These are phyloP conservation scores for Argyra leucocephala DNA, from an alignment of 2,888 invertebrate genomes.

Conservation along the genomic window DNA sequence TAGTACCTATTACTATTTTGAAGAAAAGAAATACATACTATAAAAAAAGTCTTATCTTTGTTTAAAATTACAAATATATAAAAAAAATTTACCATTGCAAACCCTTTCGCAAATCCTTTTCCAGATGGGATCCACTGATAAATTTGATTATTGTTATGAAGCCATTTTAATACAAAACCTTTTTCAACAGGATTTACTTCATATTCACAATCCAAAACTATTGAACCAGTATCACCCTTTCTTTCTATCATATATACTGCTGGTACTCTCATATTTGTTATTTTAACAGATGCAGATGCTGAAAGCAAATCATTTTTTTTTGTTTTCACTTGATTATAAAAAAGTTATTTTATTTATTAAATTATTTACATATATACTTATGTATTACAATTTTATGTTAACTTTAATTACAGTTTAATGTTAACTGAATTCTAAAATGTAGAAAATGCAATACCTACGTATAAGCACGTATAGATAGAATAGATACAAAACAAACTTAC, in stretches of 20 bases:
- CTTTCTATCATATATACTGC: conserved; percentile 41
- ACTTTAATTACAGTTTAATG: no score
- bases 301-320: conserved; percentile 10
- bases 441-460: no score
- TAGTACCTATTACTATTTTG: no score
- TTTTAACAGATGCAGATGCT: conserved; percentile 40
- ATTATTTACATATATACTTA: no score
- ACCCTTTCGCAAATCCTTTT: conserved; percentile 32
- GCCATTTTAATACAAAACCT: conserved; percentile 43
- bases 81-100: conserved; percentile 34
- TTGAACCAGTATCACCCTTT: conserved; percentile 36
- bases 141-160: conserved; percentile 42
- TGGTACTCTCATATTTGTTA: conserved; percentile 43
- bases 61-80: neutral
- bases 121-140: conserved; percentile 44
- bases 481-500: no score
- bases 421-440: no score
- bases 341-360: no score
- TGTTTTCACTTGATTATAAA: no score
- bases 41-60: neutral
- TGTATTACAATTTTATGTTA: no score
- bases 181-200: conserved; percentile 38
- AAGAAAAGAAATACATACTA: no score
- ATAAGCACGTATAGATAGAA: no score
- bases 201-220: conserved; percentile 43